Percentiles rank a stretch among this genome's conserved stretches.
These are phyloP conservation scores for Apotomis capreana DNA, from an alignment of 2,888 invertebrate species.

Conservation along the genomic window DNA sequence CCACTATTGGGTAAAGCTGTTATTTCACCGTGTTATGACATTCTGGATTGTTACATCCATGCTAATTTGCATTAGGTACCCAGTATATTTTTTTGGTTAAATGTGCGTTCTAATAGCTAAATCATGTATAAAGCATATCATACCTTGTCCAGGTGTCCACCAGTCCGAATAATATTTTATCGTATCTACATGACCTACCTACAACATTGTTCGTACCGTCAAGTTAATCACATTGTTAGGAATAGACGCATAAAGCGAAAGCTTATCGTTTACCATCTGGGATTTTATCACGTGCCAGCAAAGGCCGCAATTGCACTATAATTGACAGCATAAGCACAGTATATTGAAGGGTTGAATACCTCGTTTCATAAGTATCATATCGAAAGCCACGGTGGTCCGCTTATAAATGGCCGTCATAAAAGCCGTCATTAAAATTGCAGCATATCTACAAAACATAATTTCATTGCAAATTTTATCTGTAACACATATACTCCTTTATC, in stretches of 20 bases:
- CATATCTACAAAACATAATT: conserved; percentile 20
- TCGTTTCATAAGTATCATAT: conserved; percentile 7
- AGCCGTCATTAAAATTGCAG: conserved; percentile 11
- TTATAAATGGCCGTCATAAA: conserved; percentile 13
- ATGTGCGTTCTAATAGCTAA: too few relatives aligned
- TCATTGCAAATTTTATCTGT: conserved; percentile 32
- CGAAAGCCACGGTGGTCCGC: conserved; percentile 7
- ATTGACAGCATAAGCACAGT: conserved; percentile 1
- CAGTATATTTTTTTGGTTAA: too few relatives aligned
- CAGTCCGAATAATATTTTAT: too few relatives aligned
- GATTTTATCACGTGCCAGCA: conserved; percentile 7
- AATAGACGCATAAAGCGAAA: background rate
- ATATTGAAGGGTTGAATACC: conserved; percentile 10
- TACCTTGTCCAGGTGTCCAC: too few relatives aligned
- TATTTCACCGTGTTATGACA: too few relatives aligned
- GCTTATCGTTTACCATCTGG: conserved; percentile 13
- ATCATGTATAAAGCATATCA: too few relatives aligned
- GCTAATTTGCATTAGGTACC: too few relatives aligned
- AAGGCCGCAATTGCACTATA: conserved; percentile 2
- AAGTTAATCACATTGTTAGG: background rate
- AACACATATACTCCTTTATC: conserved; percentile 69
- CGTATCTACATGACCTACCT: too few relatives aligned
- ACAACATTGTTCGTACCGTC: too few relatives aligned
- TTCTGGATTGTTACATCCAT: too few relatives aligned
- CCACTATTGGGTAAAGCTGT: background rate